phyloP scores from a whole-genome alignment of 2,888 invertebrate genomes.

The Coelinius sp. region DNA sequence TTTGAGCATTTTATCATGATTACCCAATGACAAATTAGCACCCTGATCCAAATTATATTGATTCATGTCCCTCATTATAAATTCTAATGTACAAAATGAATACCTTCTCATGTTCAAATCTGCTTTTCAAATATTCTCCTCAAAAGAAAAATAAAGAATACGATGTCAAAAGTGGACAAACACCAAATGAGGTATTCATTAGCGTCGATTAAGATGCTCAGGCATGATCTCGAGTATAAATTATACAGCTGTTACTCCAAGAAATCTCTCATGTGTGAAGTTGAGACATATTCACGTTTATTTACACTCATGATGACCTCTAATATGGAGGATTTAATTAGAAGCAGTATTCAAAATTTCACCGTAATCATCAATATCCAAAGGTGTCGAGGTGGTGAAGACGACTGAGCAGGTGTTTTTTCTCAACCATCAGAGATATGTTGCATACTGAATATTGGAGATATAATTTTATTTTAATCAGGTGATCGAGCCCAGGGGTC shows the following conservation, averaged over 20 bases:
- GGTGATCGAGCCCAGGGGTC: conserved; percentile 4
- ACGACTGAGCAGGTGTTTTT: conserved; percentile 16
- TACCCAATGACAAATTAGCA: too few species aligned
- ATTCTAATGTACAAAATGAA: neutral
- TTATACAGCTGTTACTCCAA: neutral
- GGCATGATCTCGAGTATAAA: conserved; percentile 30
- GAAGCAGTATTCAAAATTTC: neutral
- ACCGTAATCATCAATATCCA: neutral
- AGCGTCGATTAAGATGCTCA: conserved; percentile 47
- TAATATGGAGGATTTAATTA: conserved; percentile 23
- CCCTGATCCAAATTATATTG: neutral
- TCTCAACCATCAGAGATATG: neutral
- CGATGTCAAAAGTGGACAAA: conserved; percentile 47
- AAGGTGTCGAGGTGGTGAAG: neutral
- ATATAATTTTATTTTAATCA: conserved; percentile 27
- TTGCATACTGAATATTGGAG: conserved; percentile 13
- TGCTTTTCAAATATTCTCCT: neutral
- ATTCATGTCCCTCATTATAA: too few species aligned
- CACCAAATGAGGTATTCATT: conserved; percentile 60
- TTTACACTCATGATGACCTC: neutral
- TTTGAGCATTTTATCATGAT: too few species aligned
- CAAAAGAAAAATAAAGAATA: conserved; percentile 2
- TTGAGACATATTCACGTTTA: neutral
- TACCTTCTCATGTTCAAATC: too few species aligned
- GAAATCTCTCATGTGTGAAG: neutral